Base-by-base conservation (phyloP, 64 coral and sea anemone species). In the Montipora capricornis region DNA sequence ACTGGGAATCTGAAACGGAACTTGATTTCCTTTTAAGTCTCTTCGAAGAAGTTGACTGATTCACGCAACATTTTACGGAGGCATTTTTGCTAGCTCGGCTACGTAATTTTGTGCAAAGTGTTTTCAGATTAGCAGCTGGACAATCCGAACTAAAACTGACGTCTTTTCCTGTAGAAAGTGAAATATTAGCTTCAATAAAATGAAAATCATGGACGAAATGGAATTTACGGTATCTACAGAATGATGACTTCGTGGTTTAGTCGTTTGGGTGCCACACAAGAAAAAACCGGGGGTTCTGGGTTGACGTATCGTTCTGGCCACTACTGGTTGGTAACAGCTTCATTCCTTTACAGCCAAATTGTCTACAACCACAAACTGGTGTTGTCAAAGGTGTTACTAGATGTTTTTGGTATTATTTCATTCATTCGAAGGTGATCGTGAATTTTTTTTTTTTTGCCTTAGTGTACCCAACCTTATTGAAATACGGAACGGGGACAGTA, bases 81-180 rank as follows among this genome's bases (percentile, higher is more conserved):
- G 60, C 78, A 7, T 79, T 44, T 58, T 69, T 95, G 68, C 79
- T 75, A 17, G 83, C 81, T 37, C 93, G 80, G 47, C 57, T 51
- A 20, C 98, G 95, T 64, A 99, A 74, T 71, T 90, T 93, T 20
- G 94, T 95, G 84, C 98, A 99, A 76, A 93, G 71, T 68, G 73
- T 78, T 75, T 95, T 96, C 4, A 99, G 86, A 83, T 95, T 90
- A 68, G 87, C 74, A 46, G 81, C 49, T 49, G 98, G 95, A 84
- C 80, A 92, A 29, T 94, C 90, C 20, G 88, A 66, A 74, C 80
- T 99, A 57, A 91, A 49, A 20, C 94, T 76, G 37, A 99, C 75
- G 79, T 99, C 95, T 87, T 99, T 99, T 20, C 98, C 98, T 99
- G 90, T 60, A 16, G 61, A 59, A 49, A 64, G 29, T 24, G 48